Conservation (phyloP, 1,140 invertebrate species). For the Ips typographus region DNA sequence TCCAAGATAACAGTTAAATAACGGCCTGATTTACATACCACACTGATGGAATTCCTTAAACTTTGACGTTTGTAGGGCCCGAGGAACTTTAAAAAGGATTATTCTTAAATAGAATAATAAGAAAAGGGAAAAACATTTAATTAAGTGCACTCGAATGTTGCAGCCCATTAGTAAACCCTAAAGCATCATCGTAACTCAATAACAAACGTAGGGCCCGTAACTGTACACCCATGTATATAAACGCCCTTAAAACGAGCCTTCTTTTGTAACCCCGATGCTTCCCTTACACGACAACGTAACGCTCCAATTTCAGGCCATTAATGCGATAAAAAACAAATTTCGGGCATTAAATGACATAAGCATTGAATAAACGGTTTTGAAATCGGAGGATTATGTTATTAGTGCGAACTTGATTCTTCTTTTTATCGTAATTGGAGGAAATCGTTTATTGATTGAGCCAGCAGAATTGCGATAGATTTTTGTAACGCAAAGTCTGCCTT, state of each 20-base stretch:
- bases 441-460: conserved; percentile 4
- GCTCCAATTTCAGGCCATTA: conserved; percentile 24
- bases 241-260: conserved; percentile 20
- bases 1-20: conserved; percentile 19
- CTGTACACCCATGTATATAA: conserved; percentile 14
- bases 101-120: too few relatives aligned
- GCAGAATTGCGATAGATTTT: background rate
- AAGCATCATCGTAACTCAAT: conserved; percentile 8
- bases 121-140: too few relatives aligned
- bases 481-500: background rate
- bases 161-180: background rate
- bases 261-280: conserved; percentile 5
- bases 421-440: background rate
- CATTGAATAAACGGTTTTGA: conserved; percentile 21
- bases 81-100: too few relatives aligned
- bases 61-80: background rate
- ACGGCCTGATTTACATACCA: conserved; percentile 23
- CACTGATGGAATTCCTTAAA: conserved; percentile 9
- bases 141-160: too few relatives aligned
- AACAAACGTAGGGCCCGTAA: conserved; percentile 18
- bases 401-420: conserved; percentile 1
- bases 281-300: background rate
- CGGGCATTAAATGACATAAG: conserved; percentile 16
- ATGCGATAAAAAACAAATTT: conserved; percentile 26
- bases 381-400: conserved; percentile 15